phyloP scores from a whole-genome alignment of 2,888 invertebrate genomes.

The Dicycla oo region DNA sequence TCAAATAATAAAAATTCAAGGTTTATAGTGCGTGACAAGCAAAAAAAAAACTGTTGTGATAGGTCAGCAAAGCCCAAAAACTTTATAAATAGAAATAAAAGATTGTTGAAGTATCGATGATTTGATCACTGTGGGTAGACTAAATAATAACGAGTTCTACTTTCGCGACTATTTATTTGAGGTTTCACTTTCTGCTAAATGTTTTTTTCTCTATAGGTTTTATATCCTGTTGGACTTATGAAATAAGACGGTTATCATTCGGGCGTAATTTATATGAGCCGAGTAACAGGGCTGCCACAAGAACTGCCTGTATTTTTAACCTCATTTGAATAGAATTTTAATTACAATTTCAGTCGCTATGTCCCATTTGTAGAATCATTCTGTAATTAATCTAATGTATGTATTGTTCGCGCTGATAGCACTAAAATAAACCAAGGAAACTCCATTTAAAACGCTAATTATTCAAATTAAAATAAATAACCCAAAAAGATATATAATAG shows the following conservation, averaged over 20 bases:
- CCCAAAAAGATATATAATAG: background rate
- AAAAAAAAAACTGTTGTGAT: conserved; percentile 40
- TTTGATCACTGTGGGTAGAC: conserved; percentile 36
- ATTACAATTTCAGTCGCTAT: background rate
- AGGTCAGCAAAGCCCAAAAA: conserved; percentile 47
- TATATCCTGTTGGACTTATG: background rate
- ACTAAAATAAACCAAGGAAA: background rate
- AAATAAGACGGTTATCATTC: conserved; percentile 17
- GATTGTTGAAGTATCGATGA: conserved; percentile 2
- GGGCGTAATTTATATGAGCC: background rate
- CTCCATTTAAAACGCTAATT: background rate
- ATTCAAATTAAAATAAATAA: background rate
- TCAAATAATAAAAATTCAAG: background rate
- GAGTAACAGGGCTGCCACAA: background rate
- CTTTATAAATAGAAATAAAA: background rate
- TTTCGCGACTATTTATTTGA: conserved; percentile 51
- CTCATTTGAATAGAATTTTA: background rate
- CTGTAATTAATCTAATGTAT: background rate
- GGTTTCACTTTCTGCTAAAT: conserved; percentile 50
- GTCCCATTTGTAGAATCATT: background rate
- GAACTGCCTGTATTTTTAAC: conserved; percentile 15
- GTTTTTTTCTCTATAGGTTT: conserved; percentile 10
- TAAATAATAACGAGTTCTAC: conserved; percentile 32
- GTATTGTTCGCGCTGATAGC: background rate
- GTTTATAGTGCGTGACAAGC: conserved; percentile 5